Conservation (phyloP, 2,797 vertebrate species). For the Artibeus jamaicensis region DNA sequence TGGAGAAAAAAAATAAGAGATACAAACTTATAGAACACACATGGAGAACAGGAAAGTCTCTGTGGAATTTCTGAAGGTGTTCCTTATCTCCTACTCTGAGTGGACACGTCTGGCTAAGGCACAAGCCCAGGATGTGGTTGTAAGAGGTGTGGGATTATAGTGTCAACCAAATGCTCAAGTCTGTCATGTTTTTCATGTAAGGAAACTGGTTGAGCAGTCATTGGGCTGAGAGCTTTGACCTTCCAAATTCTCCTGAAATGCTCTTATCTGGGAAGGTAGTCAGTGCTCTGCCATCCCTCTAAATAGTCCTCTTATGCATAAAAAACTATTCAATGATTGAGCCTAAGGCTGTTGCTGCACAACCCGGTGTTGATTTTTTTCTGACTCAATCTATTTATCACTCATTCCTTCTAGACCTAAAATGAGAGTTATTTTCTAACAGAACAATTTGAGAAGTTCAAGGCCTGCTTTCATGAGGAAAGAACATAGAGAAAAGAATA, state of each 20-base stretch:
- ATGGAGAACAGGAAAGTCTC: not conserved
- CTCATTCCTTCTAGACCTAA: not conserved
- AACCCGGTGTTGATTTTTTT: not conserved
- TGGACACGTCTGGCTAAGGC: not conserved
- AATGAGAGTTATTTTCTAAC: not conserved
- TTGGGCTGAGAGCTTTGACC: not conserved
- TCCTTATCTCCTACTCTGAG: not conserved
- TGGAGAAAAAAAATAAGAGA: not conserved
- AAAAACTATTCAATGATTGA: not conserved
- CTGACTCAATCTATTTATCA: not conserved
- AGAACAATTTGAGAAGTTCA: not conserved
- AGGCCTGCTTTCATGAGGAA: not conserved
- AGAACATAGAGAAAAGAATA: not conserved
- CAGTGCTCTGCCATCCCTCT: not conserved
- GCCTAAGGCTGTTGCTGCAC: not conserved
- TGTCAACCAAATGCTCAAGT: not conserved
- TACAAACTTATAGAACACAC: not conserved
- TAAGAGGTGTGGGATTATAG: not conserved
- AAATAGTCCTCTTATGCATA: not conserved
- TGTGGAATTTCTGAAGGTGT: not conserved
- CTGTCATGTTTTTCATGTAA: not conserved
- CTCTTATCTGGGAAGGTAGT: not conserved
- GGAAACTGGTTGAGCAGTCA: not conserved
- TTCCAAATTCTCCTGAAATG: not conserved
- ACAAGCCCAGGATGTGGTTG: not conserved